Conservation (phyloP, 2,113 vertebrate species). For the Pogona vitticeps region DNA sequence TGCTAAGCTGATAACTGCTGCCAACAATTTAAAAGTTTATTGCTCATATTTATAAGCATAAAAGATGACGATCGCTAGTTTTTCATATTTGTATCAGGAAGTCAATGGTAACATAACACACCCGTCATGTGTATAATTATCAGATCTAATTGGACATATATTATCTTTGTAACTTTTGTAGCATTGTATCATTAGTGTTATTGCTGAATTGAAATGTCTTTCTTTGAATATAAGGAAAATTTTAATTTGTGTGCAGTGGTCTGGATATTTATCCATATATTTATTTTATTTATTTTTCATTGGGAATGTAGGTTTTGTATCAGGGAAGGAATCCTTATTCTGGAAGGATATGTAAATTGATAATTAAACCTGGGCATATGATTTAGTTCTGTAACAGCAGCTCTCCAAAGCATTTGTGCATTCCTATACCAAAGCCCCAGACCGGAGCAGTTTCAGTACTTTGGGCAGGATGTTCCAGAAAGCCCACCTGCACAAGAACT, state of each 20-base stretch:
- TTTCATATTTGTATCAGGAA: slow-evolving; percentile 23
- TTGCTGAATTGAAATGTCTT: slow-evolving; percentile 2
- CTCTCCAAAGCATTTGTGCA: slow-evolving; percentile 2
- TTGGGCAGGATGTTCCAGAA: fast-evolving
- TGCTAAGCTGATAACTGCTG: background rate
- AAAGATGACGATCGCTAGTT: background rate
- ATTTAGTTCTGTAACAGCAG: background rate
- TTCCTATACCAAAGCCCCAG: slow-evolving; percentile 22
- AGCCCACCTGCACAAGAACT: background rate
- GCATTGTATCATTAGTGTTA: slow-evolving; percentile 14
- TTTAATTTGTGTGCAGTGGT: slow-evolving; percentile 30
- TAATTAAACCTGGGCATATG: background rate
- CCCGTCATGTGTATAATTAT: slow-evolving; percentile 1
- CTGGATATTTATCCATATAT: slow-evolving; percentile 33
- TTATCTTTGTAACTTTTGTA: slow-evolving; percentile 18
- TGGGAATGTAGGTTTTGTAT: slow-evolving; percentile 28
- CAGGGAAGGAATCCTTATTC: background rate
- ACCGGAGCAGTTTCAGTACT: slow-evolving; percentile 1
- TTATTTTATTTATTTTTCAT: slow-evolving; percentile 46
- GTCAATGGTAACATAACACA: background rate
- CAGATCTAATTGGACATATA: slow-evolving; percentile 5
- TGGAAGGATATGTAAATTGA: slow-evolving; percentile 18
- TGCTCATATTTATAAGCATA: background rate
- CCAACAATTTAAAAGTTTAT: background rate
- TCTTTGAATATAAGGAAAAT: slow-evolving; percentile 28